phyloP scores from a whole-genome alignment of 2,888 invertebrate species.

The Barypeithes pellucidus region DNA sequence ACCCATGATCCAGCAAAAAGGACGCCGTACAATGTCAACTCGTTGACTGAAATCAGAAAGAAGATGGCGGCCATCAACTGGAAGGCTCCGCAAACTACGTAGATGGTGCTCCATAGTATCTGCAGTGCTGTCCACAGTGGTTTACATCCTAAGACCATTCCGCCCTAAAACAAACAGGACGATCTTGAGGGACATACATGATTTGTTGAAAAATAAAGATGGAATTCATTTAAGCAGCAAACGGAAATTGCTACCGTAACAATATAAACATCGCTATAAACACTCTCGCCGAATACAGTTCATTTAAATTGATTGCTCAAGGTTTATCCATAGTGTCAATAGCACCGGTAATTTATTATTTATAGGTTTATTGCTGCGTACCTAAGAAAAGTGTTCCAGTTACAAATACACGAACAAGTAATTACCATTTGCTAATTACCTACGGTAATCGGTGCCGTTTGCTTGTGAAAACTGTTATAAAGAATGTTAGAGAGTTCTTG shows the following conservation, averaged over 20 bases:
- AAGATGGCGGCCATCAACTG: slow-evolving; percentile 73
- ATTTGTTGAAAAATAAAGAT: too few relatives aligned
- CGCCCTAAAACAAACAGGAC: slow-evolving; percentile 61
- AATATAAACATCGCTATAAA: background rate
- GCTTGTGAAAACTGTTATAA: slow-evolving; percentile 5
- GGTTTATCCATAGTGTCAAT: slow-evolving; percentile 14
- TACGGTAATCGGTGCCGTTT: slow-evolving; percentile 10
- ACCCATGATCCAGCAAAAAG: slow-evolving; percentile 73
- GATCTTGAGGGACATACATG: too few relatives aligned
- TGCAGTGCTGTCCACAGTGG: slow-evolving; percentile 70
- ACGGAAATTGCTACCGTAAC: background rate
- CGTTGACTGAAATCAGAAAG: slow-evolving; percentile 72
- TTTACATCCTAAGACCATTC: slow-evolving; percentile 68
- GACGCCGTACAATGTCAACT: slow-evolving; percentile 71
- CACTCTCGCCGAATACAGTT: slow-evolving; percentile 2
- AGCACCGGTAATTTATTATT: slow-evolving; percentile 9
- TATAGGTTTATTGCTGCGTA: slow-evolving; percentile 7
- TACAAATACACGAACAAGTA: slow-evolving; percentile 1
- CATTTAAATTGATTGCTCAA: slow-evolving; percentile 8
- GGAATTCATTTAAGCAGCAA: slow-evolving; percentile 3
- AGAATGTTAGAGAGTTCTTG: background rate
- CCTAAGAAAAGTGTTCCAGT: slow-evolving; percentile 9
- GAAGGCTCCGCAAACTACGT: slow-evolving; percentile 71
- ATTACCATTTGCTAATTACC: slow-evolving; percentile 11
- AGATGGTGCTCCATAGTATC: slow-evolving; percentile 71